These are phyloP conservation scores for Megamerina dolium DNA, from an alignment of 2,888 invertebrate species.

Conservation along the genomic window DNA sequence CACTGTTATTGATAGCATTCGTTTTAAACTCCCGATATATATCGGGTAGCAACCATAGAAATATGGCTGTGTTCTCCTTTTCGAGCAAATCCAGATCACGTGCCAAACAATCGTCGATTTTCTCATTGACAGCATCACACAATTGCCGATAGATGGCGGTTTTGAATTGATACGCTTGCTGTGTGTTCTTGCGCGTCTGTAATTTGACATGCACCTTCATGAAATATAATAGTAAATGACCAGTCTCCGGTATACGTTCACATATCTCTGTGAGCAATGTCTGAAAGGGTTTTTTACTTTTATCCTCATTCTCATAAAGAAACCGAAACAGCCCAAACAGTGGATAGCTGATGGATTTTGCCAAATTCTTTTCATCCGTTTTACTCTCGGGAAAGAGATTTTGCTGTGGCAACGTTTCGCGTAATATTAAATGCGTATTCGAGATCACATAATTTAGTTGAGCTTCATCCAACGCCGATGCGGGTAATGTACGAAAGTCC, in stretches of 20 bases:
- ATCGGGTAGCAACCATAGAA: slow-evolving; percentile 90
- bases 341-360: slow-evolving; percentile 74
- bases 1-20: slow-evolving; percentile 79
- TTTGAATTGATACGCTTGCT: slow-evolving; percentile 64
- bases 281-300: slow-evolving; percentile 70
- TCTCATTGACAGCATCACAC: slow-evolving; percentile 70
- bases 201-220: slow-evolving; percentile 69
- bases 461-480: slow-evolving; percentile 42
- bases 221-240: slow-evolving; percentile 84
- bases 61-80: slow-evolving; percentile 79
- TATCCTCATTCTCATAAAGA: slow-evolving; percentile 67
- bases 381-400: slow-evolving; percentile 53
- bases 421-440: slow-evolving; percentile 43
- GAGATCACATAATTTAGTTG: slow-evolving; percentile 48
- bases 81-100: slow-evolving; percentile 84
- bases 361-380: slow-evolving; percentile 57
- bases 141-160: slow-evolving; percentile 83
- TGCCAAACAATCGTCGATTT: slow-evolving; percentile 38
- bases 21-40: slow-evolving; percentile 86
- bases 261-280: slow-evolving; percentile 77
- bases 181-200: slow-evolving; percentile 52
- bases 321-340: slow-evolving; percentile 84
- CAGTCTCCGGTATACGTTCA: slow-evolving; percentile 64
- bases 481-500: slow-evolving; percentile 44
- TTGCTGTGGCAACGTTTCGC: slow-evolving; percentile 44